Percentiles rank a stretch among this genome's conserved stretches.
phyloP scores from a whole-genome alignment of 2,888 invertebrate genomes.

The Conistra vaccinii region DNA sequence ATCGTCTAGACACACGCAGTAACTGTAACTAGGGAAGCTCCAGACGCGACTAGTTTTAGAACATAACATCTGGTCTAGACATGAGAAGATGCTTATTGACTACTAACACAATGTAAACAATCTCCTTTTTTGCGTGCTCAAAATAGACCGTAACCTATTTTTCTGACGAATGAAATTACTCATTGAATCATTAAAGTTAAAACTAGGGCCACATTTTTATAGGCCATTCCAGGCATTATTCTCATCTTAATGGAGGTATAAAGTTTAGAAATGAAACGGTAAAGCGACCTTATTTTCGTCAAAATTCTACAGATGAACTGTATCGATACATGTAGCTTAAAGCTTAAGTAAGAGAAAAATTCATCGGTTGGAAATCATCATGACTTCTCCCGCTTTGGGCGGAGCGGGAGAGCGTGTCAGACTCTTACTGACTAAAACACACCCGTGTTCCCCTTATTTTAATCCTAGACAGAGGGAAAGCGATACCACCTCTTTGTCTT shows the following conservation, averaged over 20 bases:
- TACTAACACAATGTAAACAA: slow-evolving; percentile 68
- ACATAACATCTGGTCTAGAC: slow-evolving; percentile 72
- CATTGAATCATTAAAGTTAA: slow-evolving; percentile 54
- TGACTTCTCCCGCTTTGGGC: too few species aligned
- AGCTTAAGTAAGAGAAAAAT: not conserved
- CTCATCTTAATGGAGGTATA: slow-evolving; percentile 35
- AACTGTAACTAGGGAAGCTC: slow-evolving; percentile 55
- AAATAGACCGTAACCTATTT: slow-evolving; percentile 64
- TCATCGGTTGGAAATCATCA: too few species aligned
- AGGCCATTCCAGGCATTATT: slow-evolving; percentile 19
- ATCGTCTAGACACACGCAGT: slow-evolving; percentile 81
- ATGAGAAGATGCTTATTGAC: slow-evolving; percentile 68
- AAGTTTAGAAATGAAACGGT: slow-evolving; percentile 12
- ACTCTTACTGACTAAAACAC: too few species aligned
- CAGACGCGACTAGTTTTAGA: slow-evolving; percentile 69
- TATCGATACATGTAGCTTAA: not conserved
- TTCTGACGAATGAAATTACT: slow-evolving; percentile 49
- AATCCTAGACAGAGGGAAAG: not conserved
- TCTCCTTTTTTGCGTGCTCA: slow-evolving; percentile 49
- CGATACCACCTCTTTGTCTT: not conserved
- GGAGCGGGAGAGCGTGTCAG: too few species aligned
- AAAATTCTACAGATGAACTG: slow-evolving; percentile 2
- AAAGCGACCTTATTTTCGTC: slow-evolving; percentile 7
- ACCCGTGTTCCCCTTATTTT: too few species aligned
- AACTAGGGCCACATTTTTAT: slow-evolving; percentile 50